A percentile compares a stretch with the other conserved stretches of the same genome.
Evolutionary conservation across 1,140 invertebrate genomes (phyloP).

Genomic region (Drosophila ohnishii): DNA sequence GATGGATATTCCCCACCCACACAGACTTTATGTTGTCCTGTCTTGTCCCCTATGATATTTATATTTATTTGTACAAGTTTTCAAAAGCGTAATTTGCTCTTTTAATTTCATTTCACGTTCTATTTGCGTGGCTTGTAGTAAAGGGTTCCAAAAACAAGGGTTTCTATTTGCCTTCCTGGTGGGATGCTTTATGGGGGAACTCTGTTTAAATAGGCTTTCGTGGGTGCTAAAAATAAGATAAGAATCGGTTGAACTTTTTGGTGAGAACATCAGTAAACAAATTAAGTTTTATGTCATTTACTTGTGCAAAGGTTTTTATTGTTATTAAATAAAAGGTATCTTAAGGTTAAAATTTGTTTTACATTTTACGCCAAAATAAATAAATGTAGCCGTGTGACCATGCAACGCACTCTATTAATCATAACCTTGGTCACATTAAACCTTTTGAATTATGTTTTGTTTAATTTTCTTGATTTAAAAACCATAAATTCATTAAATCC

Average conservation of each 20-base stretch:
- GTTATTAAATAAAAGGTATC: not conserved
- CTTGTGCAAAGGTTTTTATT: constrained; percentile 6
- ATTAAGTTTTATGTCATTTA: constrained; percentile 8
- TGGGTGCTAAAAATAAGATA: constrained; percentile 18
- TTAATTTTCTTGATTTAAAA: not conserved
- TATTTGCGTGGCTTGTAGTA: constrained; percentile 47
- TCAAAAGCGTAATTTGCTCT: constrained; percentile 68
- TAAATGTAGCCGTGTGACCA: not conserved
- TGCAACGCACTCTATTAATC: not conserved
- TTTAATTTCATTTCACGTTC: constrained; percentile 74
- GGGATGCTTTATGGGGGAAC: constrained; percentile 24
- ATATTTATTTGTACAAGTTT: constrained; percentile 66
- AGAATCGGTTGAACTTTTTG: constrained; percentile 1
- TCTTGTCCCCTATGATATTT: constrained; percentile 44
- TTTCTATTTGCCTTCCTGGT: constrained; percentile 27
- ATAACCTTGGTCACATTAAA: not conserved
- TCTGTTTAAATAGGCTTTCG: constrained; percentile 18
- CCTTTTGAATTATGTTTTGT: not conserved
- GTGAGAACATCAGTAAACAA: constrained; percentile 1
- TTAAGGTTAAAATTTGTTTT: not conserved
- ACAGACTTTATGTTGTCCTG: constrained; percentile 7
- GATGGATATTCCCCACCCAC: constrained; percentile 4
- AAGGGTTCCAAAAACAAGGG: constrained; percentile 8
- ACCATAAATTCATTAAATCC: not conserved
- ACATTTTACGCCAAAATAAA: not conserved